These are phyloP conservation scores for Dipodomys stephensi DNA, from an alignment of 2,113 vertebrate genomes.

Conservation along the genomic window DNA sequence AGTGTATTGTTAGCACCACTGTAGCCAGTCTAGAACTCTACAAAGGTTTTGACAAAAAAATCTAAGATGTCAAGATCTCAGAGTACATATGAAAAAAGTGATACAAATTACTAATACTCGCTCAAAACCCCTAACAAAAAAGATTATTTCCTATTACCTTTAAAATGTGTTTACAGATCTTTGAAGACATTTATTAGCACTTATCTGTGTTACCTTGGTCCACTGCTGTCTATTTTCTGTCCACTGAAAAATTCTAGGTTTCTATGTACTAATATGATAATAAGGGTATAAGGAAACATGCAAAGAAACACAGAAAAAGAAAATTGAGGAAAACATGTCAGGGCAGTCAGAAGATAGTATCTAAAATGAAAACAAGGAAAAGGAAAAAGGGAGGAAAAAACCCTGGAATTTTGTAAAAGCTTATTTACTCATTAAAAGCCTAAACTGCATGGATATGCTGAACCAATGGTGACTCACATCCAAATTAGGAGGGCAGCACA, in stretches of 20 bases:
- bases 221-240: background rate
- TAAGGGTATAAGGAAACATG: background rate
- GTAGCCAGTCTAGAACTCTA: background rate
- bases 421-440: background rate
- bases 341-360: background rate
- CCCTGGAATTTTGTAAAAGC: slow-evolving; percentile 24
- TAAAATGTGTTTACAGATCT: background rate
- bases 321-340: background rate
- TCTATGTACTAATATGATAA: background rate
- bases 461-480: background rate
- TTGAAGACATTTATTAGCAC: background rate
- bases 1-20: background rate
- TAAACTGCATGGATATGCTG: background rate
- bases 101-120: background rate
- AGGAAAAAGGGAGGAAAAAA: background rate
- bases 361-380: background rate
- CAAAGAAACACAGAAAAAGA: background rate
- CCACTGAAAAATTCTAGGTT: slow-evolving; percentile 11
- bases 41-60: background rate
- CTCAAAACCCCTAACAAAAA: slow-evolving; percentile 35
- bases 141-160: slow-evolving; percentile 13
- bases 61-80: background rate
- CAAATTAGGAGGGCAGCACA: background rate
- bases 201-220: background rate
- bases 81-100: background rate